Base-by-base conservation (phyloP, 1,140 invertebrate species). In the Rhopalosiphum padi region DNA sequence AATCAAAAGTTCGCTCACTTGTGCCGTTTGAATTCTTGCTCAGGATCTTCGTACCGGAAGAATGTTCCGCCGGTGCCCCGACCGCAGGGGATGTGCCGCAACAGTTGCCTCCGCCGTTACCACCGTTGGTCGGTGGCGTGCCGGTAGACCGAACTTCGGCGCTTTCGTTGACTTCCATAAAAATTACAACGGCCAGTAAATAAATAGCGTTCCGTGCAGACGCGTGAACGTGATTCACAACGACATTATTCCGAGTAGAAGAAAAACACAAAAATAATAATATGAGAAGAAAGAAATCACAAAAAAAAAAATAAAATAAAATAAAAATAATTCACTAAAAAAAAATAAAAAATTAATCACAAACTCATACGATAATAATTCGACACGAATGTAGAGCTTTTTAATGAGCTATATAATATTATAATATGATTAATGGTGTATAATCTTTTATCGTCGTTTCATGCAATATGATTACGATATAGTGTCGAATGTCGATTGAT, bases 21-120 rank as follows among this genome's bases (percentile, higher is more conserved):
- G 95, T 96, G 94, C 96, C 95, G 94, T 96, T 96, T 94, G 95
- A 95, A 94, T 96, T 96, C 93, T 95, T 95, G 93, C 95, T 95
- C 94, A 96, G 94, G 93, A 96, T 96, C 94, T 95, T 95, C 89
- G 95, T 95, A 60, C 94, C 94, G 25, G 95, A 94, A 23, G 95
- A 94, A 35, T 95, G 94, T 82, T 94, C 92, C 53, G 37, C 89
- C 25, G 51, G 85, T 83, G 94, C 94, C 90, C 94, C 94, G 93
- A 94, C 94, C 93, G 94, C 94, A 90, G 94, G 48, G 48, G 53
- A 90, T 55, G 89, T 22, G 6, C 89, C 37, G 94, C 77, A 87
- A 85, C 93, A 48, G 94, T 91, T 55, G 94, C 91, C 43, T 9
- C 11, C 85, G 82, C 77, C 82, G 43, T 46, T 46, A 55, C 91